Base-by-base conservation (phyloP, 2,113 vertebrate genomes). In the Hepsetus odoe region DNA sequence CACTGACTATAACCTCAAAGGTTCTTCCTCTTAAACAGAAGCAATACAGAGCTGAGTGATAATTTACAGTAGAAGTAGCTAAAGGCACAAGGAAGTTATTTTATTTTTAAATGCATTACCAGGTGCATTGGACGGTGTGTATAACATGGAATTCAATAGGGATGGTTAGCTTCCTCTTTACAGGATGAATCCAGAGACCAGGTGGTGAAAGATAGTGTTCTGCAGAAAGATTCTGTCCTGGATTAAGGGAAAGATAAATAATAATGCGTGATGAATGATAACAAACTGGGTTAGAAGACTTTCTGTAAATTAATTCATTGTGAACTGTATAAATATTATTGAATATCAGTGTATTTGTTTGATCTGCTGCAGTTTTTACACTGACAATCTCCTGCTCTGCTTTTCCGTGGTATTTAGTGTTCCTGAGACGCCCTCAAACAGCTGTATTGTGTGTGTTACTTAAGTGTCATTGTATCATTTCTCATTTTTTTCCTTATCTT, bases 401-500 rank as follows among this genome's bases (percentile, higher is more conserved):
- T n/a, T 8, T 4, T 46, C 11, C 44, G 14, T 46, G 7, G n/a
- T 44, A 16, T 44, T 44, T 14, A 44, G 12, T 44, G 12, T 44
- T 1, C 16, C 42, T 16, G 42, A 44, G 12, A 44, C 13, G 4
- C 13, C n/a, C 12, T 24, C n/a, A 9, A 7, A 5, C 10, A 22
- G 8, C 5, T 49, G 46, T 20, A 26, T 16, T 12, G 8, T 1
- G 0, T 18, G 69, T 33, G 69, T 56, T 24, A 55, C 44, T 5
- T 53, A 16, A 55, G n/a, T 6, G 9, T 1, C 33, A 5, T 32
- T 38, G 5, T 55, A 24, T 14, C 44, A 1, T 33, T 32, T 69
- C 42, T 69, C 28, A 33, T n/a, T 51, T 69, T 51, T 69, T 55
- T 35, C 18, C 68, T 53, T 53, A 71, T 53, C 30, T 53, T 53